A percentile compares a stretch with the other conserved stretches of the same genome.
Conservation (phyloP, 2,888 invertebrate genomes). For the Orthosia gracilis region DNA sequence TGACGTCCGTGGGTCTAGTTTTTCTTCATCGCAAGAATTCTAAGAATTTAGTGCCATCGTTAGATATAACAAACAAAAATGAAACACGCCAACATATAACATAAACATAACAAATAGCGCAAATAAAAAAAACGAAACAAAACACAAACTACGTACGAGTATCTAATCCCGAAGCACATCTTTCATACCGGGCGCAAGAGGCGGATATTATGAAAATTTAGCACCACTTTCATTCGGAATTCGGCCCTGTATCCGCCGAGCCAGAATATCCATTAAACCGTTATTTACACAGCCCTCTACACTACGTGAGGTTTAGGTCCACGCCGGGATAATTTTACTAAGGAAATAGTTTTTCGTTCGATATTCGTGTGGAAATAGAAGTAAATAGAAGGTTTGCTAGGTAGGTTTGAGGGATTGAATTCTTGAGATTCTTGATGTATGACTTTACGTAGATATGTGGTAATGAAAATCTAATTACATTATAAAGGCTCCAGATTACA, state of each 20-base stretch:
- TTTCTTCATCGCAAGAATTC: not conserved
- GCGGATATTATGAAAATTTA: conserved; percentile 63
- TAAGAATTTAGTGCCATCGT: too few relatives aligned
- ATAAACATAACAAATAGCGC: conserved; percentile 17
- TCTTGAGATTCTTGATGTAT: conserved; percentile 31
- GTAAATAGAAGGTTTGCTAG: conserved; percentile 2
- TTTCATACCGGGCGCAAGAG: conserved; percentile 38
- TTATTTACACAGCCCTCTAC: conserved; percentile 85
- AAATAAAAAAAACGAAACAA: conserved; percentile 34
- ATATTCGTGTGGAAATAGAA: conserved; percentile 66
- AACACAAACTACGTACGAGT: conserved; percentile 32
- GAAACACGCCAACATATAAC: not conserved
- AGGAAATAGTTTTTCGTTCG: conserved; percentile 79
- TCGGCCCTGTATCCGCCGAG: conserved; percentile 72
- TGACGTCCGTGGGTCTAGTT: not conserved
- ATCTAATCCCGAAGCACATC: conserved; percentile 51
- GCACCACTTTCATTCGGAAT: conserved; percentile 45
- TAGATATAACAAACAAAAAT: not conserved
- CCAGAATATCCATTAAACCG: conserved; percentile 86
- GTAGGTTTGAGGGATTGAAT: conserved; percentile 41
- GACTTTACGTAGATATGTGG: not conserved
- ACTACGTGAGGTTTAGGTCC: conserved; percentile 77
- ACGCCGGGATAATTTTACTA: conserved; percentile 78
- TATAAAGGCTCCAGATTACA: too few relatives aligned
- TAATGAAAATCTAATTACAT: too few relatives aligned